These are phyloP conservation scores for Tinea pellionella DNA, from an alignment of 2,888 invertebrate genomes.

Conservation along the genomic window DNA sequence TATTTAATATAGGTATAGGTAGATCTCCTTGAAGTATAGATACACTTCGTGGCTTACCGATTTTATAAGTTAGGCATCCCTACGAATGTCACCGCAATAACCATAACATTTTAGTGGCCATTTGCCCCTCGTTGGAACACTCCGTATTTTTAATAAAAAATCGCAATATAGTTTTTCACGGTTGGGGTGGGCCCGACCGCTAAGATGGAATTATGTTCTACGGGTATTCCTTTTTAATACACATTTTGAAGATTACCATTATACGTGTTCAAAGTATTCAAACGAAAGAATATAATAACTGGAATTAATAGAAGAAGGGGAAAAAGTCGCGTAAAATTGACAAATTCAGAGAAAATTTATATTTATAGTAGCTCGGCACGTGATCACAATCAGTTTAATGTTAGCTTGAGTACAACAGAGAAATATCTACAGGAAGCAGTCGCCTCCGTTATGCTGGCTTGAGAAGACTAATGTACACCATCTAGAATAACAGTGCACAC, in stretches of 20 bases:
- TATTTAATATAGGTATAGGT: neutral
- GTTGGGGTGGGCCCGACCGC: slow-evolving; percentile 26
- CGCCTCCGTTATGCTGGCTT: too few species aligned
- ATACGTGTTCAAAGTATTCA: neutral
- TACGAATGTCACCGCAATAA: slow-evolving; percentile 61
- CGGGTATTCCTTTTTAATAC: neutral
- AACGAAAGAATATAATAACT: too few species aligned
- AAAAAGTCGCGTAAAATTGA: too few species aligned
- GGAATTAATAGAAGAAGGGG: too few species aligned
- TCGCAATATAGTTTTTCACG: slow-evolving; percentile 54
- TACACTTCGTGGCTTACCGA: slow-evolving; percentile 36
- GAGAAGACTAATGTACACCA: too few species aligned
- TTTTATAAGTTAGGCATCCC: slow-evolving; percentile 62
- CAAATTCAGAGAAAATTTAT: too few species aligned
- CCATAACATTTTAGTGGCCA: slow-evolving; percentile 62
- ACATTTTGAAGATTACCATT: neutral
- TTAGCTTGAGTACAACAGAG: too few species aligned
- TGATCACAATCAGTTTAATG: too few species aligned
- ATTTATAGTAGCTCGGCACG: too few species aligned
- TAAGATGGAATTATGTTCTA: slow-evolving; percentile 10
- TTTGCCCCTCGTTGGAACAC: slow-evolving; percentile 58
- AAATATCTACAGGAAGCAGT: too few species aligned
- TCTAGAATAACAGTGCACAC: too few species aligned
- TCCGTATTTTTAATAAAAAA: slow-evolving; percentile 61
- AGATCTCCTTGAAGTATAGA: neutral